Evolutionary conservation across 1,140 invertebrate species (phyloP), one percentile per base, ranked within the genome.

Genomic region (Ladona fulva): DNA sequence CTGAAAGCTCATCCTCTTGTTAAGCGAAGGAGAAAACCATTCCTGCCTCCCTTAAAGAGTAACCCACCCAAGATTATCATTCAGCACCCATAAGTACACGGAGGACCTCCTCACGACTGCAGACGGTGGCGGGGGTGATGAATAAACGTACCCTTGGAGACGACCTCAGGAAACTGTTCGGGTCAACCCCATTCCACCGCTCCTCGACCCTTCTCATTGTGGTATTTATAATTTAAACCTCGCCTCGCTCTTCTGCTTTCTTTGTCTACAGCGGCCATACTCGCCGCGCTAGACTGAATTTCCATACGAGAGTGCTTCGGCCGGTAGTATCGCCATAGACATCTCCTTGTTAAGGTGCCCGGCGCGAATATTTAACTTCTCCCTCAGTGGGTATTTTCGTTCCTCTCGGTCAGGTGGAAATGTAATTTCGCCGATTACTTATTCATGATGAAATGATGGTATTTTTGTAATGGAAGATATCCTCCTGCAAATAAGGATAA

Each of bases 221-320:
- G 52, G 52, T 66, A 66, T 66, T 66, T 66, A 66, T 66, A 66
- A 66, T 66, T 66, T 66, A 66, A 66, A 66, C 52, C 52, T 66
- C 52, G 5, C n/a, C 52, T n/a, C 44, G 44, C 44, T 52, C 44
- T 52, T 52, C 44, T n/a, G n/a, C n/a, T 37, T 37, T 12, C 14
- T 66, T 66, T 66, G 52, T 66, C 52, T 66, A 19, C n/a, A 37
- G 29, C 52, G 52, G 16, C n/a, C 52, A 66, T 66, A 66, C n/a
- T n/a, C n/a, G n/a, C 29, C 29, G 29, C 29, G 52, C 52, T 19
- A 66, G 16, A 16, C 16, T 66, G 3, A 22, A 66, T 66, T 66
- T 66, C 52, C 52, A 66, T 66, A 66, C 52, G 52, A 66, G 52
- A 66, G 52, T 66, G 52, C 52, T 66, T 66, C 5, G 52, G 16